Conservation (phyloP, 64 coral and sea anemone species). For the Pocillopora damicornis region DNA sequence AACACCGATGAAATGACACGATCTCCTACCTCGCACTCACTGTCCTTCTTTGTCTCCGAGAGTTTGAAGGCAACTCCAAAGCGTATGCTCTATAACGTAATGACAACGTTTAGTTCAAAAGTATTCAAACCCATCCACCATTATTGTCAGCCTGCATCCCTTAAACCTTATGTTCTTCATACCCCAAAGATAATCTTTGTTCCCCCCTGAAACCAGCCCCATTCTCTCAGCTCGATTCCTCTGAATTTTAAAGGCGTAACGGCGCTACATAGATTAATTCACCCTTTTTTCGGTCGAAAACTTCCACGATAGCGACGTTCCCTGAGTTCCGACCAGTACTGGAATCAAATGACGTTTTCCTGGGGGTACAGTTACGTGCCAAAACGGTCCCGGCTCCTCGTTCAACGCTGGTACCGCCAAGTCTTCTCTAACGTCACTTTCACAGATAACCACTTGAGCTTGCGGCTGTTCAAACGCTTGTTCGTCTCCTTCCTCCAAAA, state of each 20-base stretch:
- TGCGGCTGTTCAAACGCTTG: slow-evolving; percentile 14
- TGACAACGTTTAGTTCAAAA: background rate
- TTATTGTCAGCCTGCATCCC: background rate
- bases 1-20: background rate
- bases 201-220: too few species aligned
- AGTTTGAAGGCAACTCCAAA: slow-evolving; percentile 80
- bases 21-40: slow-evolving; percentile 54
- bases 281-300: slow-evolving; percentile 61
- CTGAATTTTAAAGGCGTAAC: background rate
- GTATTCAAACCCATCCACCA: too few species aligned
- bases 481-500: slow-evolving; percentile 33
- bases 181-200: too few species aligned
- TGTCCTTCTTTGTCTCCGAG: slow-evolving; percentile 39
- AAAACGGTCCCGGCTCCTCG: slow-evolving; percentile 37
- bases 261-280: background rate
- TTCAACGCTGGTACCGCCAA: slow-evolving; percentile 51
- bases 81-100: slow-evolving; percentile 52
- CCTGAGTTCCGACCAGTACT: slow-evolving; percentile 40
- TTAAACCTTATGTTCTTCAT: background rate
- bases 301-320: slow-evolving; percentile 43
- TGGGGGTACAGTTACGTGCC: slow-evolving; percentile 27
- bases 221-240: too few species aligned
- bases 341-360: slow-evolving; percentile 46
- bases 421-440: slow-evolving; percentile 28
- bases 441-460: slow-evolving; percentile 32